Evolutionary conservation across 2,888 invertebrate genomes (phyloP).

Genomic region (Tanypteryx hageni): DNA sequence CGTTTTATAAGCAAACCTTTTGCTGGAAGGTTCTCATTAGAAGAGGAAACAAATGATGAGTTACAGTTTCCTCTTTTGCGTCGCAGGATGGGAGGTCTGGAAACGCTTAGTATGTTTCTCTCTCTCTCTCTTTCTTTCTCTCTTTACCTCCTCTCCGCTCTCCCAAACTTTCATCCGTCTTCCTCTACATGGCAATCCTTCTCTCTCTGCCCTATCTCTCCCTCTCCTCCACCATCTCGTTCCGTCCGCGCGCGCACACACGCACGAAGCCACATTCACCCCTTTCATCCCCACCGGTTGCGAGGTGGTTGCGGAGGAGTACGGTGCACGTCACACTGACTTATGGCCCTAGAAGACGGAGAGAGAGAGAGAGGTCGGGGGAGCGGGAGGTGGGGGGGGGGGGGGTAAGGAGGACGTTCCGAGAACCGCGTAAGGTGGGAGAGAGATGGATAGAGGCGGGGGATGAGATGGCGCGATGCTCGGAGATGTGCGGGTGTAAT

Average conservation of each 20-base stretch:
- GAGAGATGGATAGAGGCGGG: slow-evolving; percentile 8
- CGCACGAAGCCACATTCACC: background rate
- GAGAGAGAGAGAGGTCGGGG: background rate
- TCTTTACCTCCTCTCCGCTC: no score
- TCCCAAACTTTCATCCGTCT: no score
- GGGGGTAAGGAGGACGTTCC: background rate
- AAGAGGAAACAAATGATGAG: no score
- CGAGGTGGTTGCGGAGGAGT: background rate
- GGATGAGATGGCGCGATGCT: slow-evolving; percentile 20
- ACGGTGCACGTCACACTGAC: slow-evolving; percentile 23
- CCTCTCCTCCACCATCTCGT: background rate
- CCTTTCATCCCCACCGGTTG: slow-evolving; percentile 24
- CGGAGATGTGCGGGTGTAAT: slow-evolving; percentile 23
- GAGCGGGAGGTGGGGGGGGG: background rate
- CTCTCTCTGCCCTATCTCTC: background rate
- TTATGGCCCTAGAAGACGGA: background rate
- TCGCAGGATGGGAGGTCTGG: no score
- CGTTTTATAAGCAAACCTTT: no score
- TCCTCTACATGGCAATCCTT: background rate
- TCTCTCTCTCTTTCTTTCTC: no score
- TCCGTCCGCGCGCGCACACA: slow-evolving; percentile 3
- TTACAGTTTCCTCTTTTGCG: no score
- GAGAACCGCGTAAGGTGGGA: slow-evolving; percentile 7
- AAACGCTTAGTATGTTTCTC: no score
- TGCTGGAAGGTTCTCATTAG: no score